These are phyloP conservation scores for Phylloscopus whistleri DNA, from an alignment of 2,113 vertebrate genomes.

Conservation along the genomic window DNA sequence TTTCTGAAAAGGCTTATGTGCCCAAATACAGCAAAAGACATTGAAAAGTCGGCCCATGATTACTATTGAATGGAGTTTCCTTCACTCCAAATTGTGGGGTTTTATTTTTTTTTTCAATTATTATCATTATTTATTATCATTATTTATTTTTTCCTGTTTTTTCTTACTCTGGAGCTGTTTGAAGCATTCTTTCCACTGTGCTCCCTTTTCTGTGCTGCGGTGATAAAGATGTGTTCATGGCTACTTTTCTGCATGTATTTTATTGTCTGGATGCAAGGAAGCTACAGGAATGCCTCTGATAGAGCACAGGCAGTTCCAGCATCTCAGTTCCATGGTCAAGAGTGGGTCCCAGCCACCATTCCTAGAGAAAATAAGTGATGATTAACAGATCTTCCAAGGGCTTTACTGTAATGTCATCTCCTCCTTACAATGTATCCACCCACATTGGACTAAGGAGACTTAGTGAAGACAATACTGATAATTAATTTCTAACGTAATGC, in stretches of 20 bases:
- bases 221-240: background rate
- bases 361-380: background rate
- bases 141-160: background rate
- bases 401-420: background rate
- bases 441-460: background rate
- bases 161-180: background rate
- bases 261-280: background rate
- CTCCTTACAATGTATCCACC: background rate
- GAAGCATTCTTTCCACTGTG: background rate
- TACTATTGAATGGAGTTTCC: background rate
- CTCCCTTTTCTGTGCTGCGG: background rate
- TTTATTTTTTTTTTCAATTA: background rate
- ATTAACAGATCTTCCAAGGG: background rate
- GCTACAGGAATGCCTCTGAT: background rate
- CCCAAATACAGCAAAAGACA: background rate
- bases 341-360: background rate
- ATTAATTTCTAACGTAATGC: background rate
- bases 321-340: fast-evolving
- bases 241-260: background rate
- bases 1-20: background rate
- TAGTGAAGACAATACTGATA: background rate
- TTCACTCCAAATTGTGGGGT: background rate
- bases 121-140: fast-evolving
- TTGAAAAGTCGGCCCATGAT: background rate
- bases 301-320: background rate